Evolutionary conservation across 2,888 invertebrate species (phyloP).

Genomic region (Bellardia bayeri): DNA sequence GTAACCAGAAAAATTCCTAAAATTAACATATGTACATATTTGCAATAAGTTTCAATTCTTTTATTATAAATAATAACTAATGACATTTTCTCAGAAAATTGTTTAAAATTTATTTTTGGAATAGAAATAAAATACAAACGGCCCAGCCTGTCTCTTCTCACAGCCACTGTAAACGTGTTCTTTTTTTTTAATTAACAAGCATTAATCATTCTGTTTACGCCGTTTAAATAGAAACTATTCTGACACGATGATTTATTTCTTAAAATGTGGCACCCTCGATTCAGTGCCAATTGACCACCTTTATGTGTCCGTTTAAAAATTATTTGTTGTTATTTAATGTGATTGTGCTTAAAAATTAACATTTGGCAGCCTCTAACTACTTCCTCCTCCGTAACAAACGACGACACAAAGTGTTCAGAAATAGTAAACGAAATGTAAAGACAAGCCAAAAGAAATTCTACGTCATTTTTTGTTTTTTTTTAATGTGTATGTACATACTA

Average conservation of each 20-base stretch:
- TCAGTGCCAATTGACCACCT: constrained; percentile 66
- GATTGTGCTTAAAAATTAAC: constrained; percentile 37
- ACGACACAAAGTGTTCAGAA: constrained; percentile 32
- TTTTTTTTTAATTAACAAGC: neutral
- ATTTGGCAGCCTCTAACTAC: constrained; percentile 55
- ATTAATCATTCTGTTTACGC: constrained; percentile 61
- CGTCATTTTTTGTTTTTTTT: constrained; percentile 58
- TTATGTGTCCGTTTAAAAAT: constrained; percentile 10
- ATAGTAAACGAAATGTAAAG: neutral
- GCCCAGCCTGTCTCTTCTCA: neutral
- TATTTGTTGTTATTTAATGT: constrained; percentile 12
- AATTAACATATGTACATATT: neutral
- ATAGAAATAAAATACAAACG: neutral
- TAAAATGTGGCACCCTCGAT: constrained; percentile 49
- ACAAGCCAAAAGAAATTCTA: constrained; percentile 37
- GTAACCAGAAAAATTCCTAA: too few relatives aligned
- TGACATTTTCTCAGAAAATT: neutral
- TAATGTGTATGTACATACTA: neutral
- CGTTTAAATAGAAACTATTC: constrained; percentile 47
- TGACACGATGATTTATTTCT: constrained; percentile 66
- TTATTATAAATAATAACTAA: neutral
- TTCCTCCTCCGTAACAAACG: constrained; percentile 55
- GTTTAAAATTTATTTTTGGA: neutral
- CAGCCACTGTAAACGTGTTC: neutral
- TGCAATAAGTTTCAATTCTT: neutral